phyloP scores from a whole-genome alignment of 1,140 invertebrate genomes.

The Augochlora pura region DNA sequence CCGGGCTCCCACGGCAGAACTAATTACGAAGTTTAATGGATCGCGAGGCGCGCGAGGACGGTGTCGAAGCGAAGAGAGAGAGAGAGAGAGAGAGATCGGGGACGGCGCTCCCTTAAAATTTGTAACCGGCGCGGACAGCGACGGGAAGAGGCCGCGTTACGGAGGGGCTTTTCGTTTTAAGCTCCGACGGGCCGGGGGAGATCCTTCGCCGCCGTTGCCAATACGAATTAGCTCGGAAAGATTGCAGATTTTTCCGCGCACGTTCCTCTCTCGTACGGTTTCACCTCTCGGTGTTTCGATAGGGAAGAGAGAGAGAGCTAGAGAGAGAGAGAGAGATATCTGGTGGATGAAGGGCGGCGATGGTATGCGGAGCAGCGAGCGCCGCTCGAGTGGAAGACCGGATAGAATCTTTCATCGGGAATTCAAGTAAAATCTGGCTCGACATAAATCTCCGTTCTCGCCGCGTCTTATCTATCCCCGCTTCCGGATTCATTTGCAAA shows the following conservation, averaged over 20 bases:
- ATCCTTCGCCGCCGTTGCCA: no score
- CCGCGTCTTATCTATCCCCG: neutral
- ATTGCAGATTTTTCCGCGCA: no score
- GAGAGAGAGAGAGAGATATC: no score
- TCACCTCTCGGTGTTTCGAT: no score
- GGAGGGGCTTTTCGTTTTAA: neutral
- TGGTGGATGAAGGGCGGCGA: neutral
- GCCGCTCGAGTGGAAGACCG: neutral
- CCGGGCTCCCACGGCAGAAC: constrained; percentile 17
- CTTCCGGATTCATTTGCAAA: neutral
- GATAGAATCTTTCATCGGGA: neutral
- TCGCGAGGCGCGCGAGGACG: constrained; percentile 7
- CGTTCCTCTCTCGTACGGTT: no score
- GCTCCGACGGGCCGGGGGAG: neutral
- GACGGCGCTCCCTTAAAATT: constrained; percentile 21
- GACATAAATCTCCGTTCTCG: neutral
- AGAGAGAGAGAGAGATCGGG: no score
- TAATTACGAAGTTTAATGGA: constrained; percentile 50
- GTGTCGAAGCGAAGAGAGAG: no score
- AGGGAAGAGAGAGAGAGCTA: no score
- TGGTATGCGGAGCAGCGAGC: neutral
- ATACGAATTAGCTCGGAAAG: neutral
- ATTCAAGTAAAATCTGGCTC: neutral
- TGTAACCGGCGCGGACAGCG: constrained; percentile 18
- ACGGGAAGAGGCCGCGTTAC: neutral